phyloP scores from a whole-genome alignment of 2,797 vertebrate genomes.

The Brachyrhaphis roseni region DNA sequence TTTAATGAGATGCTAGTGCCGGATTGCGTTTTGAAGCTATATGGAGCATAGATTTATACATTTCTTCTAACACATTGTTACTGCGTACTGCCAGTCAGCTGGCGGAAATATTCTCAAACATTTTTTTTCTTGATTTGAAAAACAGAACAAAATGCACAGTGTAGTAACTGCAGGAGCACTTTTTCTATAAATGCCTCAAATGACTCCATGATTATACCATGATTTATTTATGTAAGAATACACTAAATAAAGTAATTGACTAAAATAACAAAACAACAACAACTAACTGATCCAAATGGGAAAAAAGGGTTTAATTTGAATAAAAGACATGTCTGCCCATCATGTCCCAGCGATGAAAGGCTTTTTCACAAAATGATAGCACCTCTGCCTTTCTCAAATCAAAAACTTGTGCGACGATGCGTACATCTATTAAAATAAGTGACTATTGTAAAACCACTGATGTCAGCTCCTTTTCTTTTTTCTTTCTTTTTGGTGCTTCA shows the following conservation, averaged over 20 bases:
- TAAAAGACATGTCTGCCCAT: neutral
- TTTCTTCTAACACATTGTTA: neutral
- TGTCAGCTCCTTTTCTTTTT: too few relatives aligned
- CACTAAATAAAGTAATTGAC: neutral
- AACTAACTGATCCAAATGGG: neutral
- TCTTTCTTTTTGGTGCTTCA: too few relatives aligned
- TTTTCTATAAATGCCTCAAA: neutral
- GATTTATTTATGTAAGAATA: neutral
- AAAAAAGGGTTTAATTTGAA: neutral
- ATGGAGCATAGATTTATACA: neutral
- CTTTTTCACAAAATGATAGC: neutral
- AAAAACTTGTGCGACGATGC: neutral
- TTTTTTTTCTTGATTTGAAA: neutral
- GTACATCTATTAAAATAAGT: neutral
- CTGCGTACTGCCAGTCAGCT: neutral
- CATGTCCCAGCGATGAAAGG: neutral
- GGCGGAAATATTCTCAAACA: neutral
- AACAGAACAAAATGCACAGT: neutral
- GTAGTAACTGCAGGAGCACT: neutral
- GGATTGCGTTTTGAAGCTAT: neutral
- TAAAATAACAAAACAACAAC: neutral
- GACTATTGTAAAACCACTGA: neutral
- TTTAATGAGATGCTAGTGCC: neutral
- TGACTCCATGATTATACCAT: neutral
- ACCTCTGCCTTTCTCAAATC: neutral